Evolutionary conservation across 2,797 vertebrate species (phyloP).

Genomic region (Knipowitschia caucasica): DNA sequence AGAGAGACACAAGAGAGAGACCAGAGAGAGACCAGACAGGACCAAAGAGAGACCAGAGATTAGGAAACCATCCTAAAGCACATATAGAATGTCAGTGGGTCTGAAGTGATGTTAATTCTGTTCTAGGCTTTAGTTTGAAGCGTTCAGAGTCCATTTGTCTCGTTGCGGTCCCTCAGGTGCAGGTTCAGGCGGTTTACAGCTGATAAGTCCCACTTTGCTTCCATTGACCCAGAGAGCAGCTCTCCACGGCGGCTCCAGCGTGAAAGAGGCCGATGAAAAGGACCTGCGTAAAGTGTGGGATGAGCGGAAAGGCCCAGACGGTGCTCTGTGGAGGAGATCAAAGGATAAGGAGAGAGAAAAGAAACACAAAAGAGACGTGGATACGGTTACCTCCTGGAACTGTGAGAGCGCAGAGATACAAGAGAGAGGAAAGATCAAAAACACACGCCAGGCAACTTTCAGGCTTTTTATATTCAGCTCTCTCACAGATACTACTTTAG

Average conservation of each 20-base stretch:
- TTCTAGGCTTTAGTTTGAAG: no score
- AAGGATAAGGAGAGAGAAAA: constrained; percentile 79
- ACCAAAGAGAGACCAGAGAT: no score
- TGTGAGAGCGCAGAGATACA: constrained; percentile 73
- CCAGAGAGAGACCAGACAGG: no score
- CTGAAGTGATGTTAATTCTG: no score
- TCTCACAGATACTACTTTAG: no score
- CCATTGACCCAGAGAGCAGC: constrained; percentile 58
- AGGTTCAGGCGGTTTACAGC: constrained; percentile 57
- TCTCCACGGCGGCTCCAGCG: constrained; percentile 53
- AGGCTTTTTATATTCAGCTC: no score
- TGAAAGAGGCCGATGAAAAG: constrained; percentile 71
- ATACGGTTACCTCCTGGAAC: constrained; percentile 75
- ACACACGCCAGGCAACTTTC: no score
- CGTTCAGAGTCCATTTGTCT: background rate
- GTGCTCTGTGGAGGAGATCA: constrained; percentile 76
- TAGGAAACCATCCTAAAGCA: no score
- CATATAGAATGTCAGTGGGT: no score
- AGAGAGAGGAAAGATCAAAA: constrained; percentile 62
- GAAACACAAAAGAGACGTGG: constrained; percentile 73
- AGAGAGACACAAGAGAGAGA: no score
- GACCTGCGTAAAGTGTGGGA: constrained; percentile 59
- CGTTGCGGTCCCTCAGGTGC: no score
- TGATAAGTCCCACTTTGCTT: constrained; percentile 47
- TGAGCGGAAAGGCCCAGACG: constrained; percentile 46